Percentiles rank a stretch among this genome's conserved stretches.
Evolutionary conservation across 2,113 vertebrate species (phyloP).

Genomic region (Pangasianodon gigas): DNA sequence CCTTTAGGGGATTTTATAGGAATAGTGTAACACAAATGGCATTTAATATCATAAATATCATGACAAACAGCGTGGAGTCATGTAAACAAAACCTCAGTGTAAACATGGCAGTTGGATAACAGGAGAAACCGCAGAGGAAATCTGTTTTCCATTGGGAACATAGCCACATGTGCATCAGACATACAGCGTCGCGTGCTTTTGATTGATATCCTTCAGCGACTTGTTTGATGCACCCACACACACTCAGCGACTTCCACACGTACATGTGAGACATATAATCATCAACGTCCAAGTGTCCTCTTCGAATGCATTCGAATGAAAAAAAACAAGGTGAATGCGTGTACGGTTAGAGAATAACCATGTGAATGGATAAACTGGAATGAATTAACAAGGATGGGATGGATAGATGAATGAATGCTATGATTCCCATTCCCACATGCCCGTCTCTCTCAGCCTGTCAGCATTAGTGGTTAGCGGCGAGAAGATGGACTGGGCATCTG

Average conservation of each 20-base stretch:
- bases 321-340: background rate
- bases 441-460: conserved; percentile 40
- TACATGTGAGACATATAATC: background rate
- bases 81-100: conserved; percentile 43
- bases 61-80: conserved; percentile 34
- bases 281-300: background rate
- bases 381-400: background rate
- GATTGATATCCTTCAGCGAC: conserved; percentile 46
- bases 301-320: background rate
- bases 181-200: conserved; percentile 20
- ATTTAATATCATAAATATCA: conserved; percentile 39
- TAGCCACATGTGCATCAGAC: conserved; percentile 37
- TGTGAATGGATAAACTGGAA: background rate
- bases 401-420: conserved; percentile 11
- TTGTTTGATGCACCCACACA: conserved; percentile 8
- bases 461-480: conserved; percentile 36
- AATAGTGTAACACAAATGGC: conserved; percentile 21
- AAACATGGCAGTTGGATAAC: conserved; percentile 34
- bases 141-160: conserved; percentile 47
- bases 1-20: conserved; percentile 21
- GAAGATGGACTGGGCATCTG: conserved; percentile 71
- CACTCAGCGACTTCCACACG: background rate
- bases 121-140: conserved; percentile 31
- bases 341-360: background rate
- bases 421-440: conserved; percentile 39